A percentile compares a stretch with the other conserved stretches of the same genome.
Conservation (phyloP, 2,113 vertebrate species). For the Otus sunia region DNA sequence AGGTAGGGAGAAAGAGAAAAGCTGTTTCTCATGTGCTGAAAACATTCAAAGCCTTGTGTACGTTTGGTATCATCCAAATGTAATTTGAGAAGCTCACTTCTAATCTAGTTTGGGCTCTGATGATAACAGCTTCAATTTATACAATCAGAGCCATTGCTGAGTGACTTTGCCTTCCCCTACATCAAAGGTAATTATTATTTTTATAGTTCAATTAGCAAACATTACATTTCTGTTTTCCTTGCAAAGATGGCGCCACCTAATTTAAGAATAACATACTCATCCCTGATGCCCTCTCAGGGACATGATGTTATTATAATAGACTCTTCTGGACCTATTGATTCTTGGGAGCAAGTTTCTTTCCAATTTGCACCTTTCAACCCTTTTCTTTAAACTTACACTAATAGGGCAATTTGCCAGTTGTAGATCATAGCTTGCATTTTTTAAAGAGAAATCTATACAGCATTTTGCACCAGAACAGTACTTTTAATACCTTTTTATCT, state of each 20-base stretch:
- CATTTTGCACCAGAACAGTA: background rate
- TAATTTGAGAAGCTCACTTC: slow-evolving; percentile 51
- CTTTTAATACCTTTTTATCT: background rate
- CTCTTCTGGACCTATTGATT: slow-evolving; percentile 61
- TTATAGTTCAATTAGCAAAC: slow-evolving; percentile 78
- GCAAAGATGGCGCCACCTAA: slow-evolving; percentile 50
- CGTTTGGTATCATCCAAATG: background rate
- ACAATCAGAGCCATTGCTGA: slow-evolving; percentile 63
- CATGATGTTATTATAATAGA: slow-evolving; percentile 61
- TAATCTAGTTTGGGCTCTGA: slow-evolving; percentile 61
- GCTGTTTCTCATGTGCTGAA: background rate
- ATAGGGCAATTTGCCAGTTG: background rate
- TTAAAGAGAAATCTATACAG: background rate
- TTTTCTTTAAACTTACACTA: slow-evolving; percentile 26
- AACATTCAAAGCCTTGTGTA: background rate
- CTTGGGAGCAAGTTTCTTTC: slow-evolving; percentile 21
- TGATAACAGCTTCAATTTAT: slow-evolving; percentile 69
- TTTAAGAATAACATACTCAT: slow-evolving; percentile 65
- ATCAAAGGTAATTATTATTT: slow-evolving; percentile 78
- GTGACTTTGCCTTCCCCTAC: slow-evolving; percentile 63
- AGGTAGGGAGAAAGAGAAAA: background rate
- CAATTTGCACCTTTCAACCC: slow-evolving; percentile 37
- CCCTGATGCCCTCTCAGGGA: slow-evolving; percentile 45
- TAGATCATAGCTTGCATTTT: slow-evolving; percentile 7
- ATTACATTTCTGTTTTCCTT: slow-evolving; percentile 70